phyloP scores from a whole-genome alignment of 2,797 vertebrate species.

The Artibeus lituratus region DNA sequence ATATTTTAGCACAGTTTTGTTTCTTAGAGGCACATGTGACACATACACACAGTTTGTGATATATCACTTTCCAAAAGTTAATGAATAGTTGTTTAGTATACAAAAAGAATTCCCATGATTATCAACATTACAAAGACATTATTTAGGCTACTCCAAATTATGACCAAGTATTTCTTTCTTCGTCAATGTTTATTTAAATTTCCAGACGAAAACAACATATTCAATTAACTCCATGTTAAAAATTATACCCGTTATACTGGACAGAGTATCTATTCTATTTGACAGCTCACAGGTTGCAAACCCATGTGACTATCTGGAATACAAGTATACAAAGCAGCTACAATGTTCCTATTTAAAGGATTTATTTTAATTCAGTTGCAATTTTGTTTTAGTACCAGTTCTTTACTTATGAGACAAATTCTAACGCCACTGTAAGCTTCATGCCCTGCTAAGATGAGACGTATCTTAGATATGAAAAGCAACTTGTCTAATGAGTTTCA shows the following conservation, averaged over 20 bases:
- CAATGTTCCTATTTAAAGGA: background rate
- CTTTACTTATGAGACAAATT: background rate
- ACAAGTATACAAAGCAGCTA: background rate
- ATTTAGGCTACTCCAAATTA: background rate
- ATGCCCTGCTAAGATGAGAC: background rate
- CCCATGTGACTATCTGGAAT: background rate
- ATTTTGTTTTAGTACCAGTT: background rate
- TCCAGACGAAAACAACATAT: background rate
- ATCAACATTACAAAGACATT: background rate
- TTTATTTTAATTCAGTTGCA: background rate
- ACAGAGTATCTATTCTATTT: background rate
- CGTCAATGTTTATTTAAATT: background rate
- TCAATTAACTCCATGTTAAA: background rate
- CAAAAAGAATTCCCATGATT: background rate
- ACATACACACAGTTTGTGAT: background rate
- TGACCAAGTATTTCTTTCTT: background rate
- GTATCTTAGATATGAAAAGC: background rate
- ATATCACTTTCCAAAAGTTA: conserved; percentile 7
- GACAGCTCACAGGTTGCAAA: background rate
- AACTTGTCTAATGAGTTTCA: background rate
- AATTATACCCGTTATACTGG: background rate
- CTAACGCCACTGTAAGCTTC: background rate
- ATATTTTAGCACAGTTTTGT: background rate
- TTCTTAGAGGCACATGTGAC: background rate
- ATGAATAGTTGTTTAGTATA: background rate